Evolutionary conservation across 2,888 invertebrate species (phyloP).

Genomic region (Lydus trimaculatus): DNA sequence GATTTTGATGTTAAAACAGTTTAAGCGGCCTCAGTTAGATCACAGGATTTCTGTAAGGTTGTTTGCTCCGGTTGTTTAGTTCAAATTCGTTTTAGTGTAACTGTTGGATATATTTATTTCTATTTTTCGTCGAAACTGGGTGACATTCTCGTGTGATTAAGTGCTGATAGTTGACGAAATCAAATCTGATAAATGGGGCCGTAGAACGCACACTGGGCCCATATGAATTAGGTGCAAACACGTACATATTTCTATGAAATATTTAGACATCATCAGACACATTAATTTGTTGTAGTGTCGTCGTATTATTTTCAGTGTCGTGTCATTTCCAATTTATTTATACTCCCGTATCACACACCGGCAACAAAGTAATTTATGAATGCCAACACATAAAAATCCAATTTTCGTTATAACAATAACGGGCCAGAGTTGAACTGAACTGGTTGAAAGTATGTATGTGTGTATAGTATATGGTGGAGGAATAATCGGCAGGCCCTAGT

Average conservation of each 20-base stretch:
- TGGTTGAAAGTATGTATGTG: conserved; percentile 30
- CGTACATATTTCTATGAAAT: conserved; percentile 42
- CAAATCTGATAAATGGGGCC: conserved; percentile 12
- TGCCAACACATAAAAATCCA: conserved; percentile 58
- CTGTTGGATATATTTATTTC: background rate
- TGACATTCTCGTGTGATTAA: background rate
- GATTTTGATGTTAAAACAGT: too few species aligned
- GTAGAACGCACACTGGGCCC: conserved; percentile 9
- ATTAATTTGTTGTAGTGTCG: conserved; percentile 43
- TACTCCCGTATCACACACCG: conserved; percentile 47
- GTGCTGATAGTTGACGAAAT: conserved; percentile 13
- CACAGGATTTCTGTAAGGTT: too few species aligned
- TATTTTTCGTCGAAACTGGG: too few species aligned
- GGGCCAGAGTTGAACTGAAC: background rate
- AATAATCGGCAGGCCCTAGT: conserved; percentile 47
- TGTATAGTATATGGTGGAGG: conserved; percentile 36
- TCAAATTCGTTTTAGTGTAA: background rate
- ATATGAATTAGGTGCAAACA: conserved; percentile 33
- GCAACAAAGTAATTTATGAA: conserved; percentile 53
- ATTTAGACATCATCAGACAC: conserved; percentile 45
- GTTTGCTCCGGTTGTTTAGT: background rate
- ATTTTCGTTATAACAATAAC: conserved; percentile 55
- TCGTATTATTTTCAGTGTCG: conserved; percentile 44
- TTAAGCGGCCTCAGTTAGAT: too few species aligned
- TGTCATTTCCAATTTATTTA: conserved; percentile 51